These are phyloP conservation scores for Spondyliosoma cantharus DNA, from an alignment of 2,797 vertebrate species.

Conservation along the genomic window DNA sequence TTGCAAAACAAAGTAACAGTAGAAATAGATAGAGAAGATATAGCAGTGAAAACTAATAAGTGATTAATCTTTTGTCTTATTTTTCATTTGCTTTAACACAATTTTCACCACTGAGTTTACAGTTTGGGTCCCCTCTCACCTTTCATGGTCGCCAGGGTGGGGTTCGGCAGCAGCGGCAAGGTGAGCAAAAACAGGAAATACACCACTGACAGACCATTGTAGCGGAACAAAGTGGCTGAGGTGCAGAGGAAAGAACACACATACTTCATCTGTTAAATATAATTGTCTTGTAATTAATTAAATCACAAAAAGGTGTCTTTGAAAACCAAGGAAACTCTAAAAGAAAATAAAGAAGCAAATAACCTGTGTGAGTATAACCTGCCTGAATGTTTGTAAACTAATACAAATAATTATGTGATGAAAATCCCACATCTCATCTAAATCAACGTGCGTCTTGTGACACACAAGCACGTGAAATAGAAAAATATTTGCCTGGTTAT, in stretches of 20 bases:
- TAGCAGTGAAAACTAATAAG: no score
- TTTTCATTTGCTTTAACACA: background rate
- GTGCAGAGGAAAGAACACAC: slow-evolving; percentile 32
- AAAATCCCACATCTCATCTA: background rate
- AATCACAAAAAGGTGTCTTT: background rate
- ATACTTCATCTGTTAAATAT: background rate
- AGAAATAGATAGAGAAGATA: no score
- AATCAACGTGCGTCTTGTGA: background rate
- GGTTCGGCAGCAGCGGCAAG: slow-evolving; percentile 77
- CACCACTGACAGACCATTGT: slow-evolving; percentile 80
- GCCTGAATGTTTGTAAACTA: background rate
- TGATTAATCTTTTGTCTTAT: no score
- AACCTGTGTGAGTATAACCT: background rate
- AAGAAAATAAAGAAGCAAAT: background rate
- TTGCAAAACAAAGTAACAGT: no score
- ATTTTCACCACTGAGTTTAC: background rate
- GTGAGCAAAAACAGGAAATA: slow-evolving; percentile 81
- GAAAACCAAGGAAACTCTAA: background rate
- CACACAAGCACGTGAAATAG: background rate
- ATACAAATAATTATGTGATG: background rate
- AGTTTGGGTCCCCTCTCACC: slow-evolving; percentile 65
- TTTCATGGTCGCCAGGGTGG: slow-evolving; percentile 71
- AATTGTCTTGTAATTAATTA: background rate
- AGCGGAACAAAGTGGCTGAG: slow-evolving; percentile 80
- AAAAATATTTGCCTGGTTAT: background rate